phyloP scores from a whole-genome alignment of 2,113 vertebrate species.

The Ageneiosus marmoratus region DNA sequence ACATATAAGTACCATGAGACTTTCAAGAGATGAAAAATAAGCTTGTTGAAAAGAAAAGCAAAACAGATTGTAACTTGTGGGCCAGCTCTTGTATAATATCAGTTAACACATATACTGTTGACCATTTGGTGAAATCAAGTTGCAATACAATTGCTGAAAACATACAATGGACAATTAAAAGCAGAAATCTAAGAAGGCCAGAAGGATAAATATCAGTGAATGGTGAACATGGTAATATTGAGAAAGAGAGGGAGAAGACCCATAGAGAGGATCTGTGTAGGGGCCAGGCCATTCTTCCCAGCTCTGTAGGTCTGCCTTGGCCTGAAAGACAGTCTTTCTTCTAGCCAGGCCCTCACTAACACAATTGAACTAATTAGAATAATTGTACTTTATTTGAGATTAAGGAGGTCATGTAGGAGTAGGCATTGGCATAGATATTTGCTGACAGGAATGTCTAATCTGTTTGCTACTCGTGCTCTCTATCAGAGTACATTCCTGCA shows the following conservation, averaged over 20 bases:
- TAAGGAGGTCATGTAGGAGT: conserved; percentile 66
- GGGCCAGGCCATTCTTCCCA: conserved; percentile 61
- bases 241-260: conserved; percentile 48
- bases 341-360: conserved; percentile 66
- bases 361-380: conserved; percentile 75
- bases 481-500: conserved; percentile 76
- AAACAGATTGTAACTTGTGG: background rate
- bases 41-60: background rate
- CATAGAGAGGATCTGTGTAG: conserved; percentile 50
- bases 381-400: conserved; percentile 75
- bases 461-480: conserved; percentile 70
- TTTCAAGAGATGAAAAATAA: background rate
- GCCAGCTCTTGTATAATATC: background rate
- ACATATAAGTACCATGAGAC: background rate
- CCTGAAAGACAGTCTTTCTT: conserved; percentile 70
- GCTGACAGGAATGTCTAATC: conserved; percentile 73
- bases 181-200: conserved; percentile 52
- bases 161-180: conserved; percentile 28
- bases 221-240: background rate
- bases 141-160: conserved; percentile 1
- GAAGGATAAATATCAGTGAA: conserved; percentile 52
- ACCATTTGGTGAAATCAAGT: background rate
- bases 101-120: background rate
- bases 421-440: conserved; percentile 65
- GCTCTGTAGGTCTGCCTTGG: conserved; percentile 55